Percentiles rank a stretch among this genome's conserved stretches.
These are phyloP conservation scores for Bhutanitis thaidina DNA, from an alignment of 2,888 invertebrate species.

Conservation along the genomic window DNA sequence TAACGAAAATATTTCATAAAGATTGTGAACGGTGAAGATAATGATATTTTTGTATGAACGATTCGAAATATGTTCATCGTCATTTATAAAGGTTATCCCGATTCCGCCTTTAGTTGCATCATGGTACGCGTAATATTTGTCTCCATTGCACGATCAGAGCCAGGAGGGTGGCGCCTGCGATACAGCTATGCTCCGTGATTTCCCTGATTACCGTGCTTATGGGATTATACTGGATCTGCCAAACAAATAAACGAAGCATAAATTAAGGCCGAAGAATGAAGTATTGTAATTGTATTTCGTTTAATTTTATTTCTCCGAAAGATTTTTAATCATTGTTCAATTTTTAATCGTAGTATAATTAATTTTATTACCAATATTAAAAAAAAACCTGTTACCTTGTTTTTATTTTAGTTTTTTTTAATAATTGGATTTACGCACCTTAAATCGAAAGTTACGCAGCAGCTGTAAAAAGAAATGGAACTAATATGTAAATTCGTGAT, in stretches of 20 bases:
- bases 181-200: not conserved
- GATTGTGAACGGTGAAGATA: conserved; percentile 5
- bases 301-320: too few species aligned
- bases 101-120: not conserved
- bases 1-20: conserved; percentile 15
- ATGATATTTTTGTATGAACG: not conserved
- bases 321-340: too few species aligned
- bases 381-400: too few species aligned
- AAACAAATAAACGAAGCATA: not conserved
- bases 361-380: too few species aligned
- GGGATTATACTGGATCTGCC: not conserved
- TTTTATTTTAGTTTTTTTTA: too few species aligned
- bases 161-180: not conserved
- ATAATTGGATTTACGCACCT: not conserved
- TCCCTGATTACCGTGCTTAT: not conserved
- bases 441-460: conserved; percentile 3
- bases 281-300: too few species aligned
- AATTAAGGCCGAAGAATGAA: too few species aligned
- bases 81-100: not conserved
- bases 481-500: too few species aligned
- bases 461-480: conserved; percentile 1
- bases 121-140: not conserved
- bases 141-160: not conserved
- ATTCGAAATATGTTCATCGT: not conserved
- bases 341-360: too few species aligned